A percentile compares a stretch with the other conserved stretches of the same genome.
Evolutionary conservation across 2,888 invertebrate species (phyloP).

Genomic region (Acronicta psi): DNA sequence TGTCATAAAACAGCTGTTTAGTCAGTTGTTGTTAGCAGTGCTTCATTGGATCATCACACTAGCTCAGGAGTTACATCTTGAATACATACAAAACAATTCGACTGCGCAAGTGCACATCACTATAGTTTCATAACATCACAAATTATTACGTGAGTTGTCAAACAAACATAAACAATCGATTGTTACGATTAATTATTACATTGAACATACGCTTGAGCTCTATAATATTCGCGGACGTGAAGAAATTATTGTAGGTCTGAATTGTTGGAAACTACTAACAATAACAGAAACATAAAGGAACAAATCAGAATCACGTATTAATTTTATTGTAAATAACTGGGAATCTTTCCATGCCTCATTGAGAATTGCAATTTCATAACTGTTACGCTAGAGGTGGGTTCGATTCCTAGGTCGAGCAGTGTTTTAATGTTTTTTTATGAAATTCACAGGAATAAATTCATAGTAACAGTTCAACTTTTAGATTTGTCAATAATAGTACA

Average conservation of each 20-base stretch:
- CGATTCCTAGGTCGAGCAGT: too few species aligned
- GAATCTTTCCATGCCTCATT: too few species aligned
- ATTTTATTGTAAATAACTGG: too few species aligned
- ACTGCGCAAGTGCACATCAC: conserved; percentile 15
- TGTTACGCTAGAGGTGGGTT: too few species aligned
- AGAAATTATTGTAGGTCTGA: not conserved
- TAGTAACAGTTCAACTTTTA: too few species aligned
- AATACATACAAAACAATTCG: conserved; percentile 36
- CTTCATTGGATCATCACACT: conserved; percentile 14
- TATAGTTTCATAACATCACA: conserved; percentile 25
- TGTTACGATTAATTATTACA: conserved; percentile 24
- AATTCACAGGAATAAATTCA: too few species aligned
- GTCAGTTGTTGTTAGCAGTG: conserved; percentile 2
- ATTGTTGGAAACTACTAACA: not conserved
- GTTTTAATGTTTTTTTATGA: too few species aligned
- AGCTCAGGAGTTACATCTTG: conserved; percentile 8
- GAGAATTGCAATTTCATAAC: too few species aligned
- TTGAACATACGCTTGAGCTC: not conserved
- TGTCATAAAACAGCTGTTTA: conserved; percentile 19
- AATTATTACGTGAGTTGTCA: conserved; percentile 11
- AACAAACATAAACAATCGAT: conserved; percentile 34
- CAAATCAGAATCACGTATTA: too few species aligned
- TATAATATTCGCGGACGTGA: not conserved
- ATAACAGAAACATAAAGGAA: not conserved
- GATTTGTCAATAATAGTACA: too few species aligned